Evolutionary conservation across 2,797 vertebrate genomes (phyloP).

Genomic region (Micropoecilia bifurca): DNA sequence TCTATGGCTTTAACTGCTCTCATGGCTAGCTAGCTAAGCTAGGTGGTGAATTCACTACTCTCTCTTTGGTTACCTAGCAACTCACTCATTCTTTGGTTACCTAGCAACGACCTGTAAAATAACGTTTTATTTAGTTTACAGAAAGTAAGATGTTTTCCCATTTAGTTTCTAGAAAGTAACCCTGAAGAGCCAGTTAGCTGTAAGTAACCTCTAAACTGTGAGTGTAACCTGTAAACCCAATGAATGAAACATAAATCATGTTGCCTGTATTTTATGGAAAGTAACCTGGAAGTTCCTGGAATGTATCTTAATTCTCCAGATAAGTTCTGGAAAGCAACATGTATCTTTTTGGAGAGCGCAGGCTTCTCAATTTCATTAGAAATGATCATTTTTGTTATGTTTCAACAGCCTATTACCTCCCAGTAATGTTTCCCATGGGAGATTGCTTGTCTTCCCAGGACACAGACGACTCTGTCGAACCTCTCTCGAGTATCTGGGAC

Average conservation of each 20-base stretch:
- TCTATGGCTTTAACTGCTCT: too few species aligned
- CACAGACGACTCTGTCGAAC: constrained; percentile 82
- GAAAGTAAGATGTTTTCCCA: not conserved
- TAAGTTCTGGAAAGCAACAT: not conserved
- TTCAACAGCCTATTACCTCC: constrained; percentile 67
- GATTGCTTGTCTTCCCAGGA: constrained; percentile 80
- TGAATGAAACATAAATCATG: not conserved
- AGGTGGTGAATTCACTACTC: too few species aligned
- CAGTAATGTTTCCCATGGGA: constrained; percentile 82
- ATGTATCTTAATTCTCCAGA: not conserved
- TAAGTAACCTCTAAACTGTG: not conserved
- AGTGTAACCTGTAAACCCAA: not conserved
- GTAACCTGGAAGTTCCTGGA: too few species aligned
- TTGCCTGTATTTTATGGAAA: not conserved
- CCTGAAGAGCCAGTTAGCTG: not conserved
- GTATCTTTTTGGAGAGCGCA: not conserved
- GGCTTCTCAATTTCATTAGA: too few species aligned
- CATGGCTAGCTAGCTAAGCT: too few species aligned
- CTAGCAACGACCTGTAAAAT: too few species aligned
- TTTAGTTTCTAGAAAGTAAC: too few species aligned
- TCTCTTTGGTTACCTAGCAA: too few species aligned
- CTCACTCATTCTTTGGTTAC: too few species aligned
- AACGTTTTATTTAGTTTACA: not conserved
- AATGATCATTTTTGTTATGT: not conserved
- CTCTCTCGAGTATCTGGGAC: constrained; percentile 73